Evolutionary conservation across 2,113 vertebrate species (phyloP), one percentile per base, ranked within the genome.

Genomic region (Gallinago paraguaiae): DNA sequence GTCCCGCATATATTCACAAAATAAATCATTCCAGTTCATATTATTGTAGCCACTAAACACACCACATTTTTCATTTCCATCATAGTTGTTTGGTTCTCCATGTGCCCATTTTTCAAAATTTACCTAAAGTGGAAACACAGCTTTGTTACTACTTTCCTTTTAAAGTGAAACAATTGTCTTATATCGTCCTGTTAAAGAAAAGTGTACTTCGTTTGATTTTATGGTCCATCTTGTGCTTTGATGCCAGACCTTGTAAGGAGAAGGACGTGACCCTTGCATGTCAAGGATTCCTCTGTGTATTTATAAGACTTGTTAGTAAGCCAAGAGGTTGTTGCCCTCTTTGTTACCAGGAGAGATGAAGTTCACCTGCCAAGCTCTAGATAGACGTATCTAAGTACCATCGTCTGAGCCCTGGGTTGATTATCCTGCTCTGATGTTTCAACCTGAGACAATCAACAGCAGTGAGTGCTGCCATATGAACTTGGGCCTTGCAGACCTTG

Each of bases 11-110:
- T 39, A 25, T 50, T 99, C 98, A 97, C 99, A 99, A 90, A 98
- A 98, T 25, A 97, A 95, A 85, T 99, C 99, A 33, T 99, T 99
- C 99, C 99, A 99, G 15, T 85, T 81, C 90, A 97, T 97, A 7
- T 91, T 67, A 27, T 88, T 97, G 45, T 98, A 98, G 17, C 90
- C 65, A 33, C 92, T 90, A 76, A 98, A 75, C 69, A 99, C 99
- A 0, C 93, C 98, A 93, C 99, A 99, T 77, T 98, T 98, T 93
- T 99, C 99, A 31, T 96, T 94, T 31, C 98, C 98, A 41, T 99
- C 98, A 75, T 98, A 96, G 97, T 99, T 99, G 97, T 99, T 99
- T 54, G 99, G 99, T 95, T 99, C 99, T 31, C 99, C 99, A 51
- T 61, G 98, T 65, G 92, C 94, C 98, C 98, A 99, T 54, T 98